phyloP scores from a whole-genome alignment of 2,888 invertebrate genomes.

The Amiota mariae region DNA sequence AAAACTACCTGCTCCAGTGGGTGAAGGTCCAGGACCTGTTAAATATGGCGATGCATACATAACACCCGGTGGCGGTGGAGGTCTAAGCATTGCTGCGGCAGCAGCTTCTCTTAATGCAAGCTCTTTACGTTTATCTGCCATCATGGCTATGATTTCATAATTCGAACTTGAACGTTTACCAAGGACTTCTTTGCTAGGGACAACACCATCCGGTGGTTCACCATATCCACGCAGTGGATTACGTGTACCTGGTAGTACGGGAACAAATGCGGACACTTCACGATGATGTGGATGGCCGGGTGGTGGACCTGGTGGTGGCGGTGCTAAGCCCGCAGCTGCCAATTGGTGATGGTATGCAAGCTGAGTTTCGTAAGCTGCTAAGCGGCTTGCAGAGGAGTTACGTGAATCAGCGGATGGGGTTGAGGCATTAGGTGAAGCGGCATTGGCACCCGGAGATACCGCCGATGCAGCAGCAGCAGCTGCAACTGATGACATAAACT shows the following conservation, averaged over 20 bases:
- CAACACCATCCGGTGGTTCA: conserved; percentile 65
- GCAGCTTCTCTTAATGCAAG: conserved; percentile 83
- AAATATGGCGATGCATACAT: conserved; percentile 79
- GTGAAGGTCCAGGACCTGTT: conserved; percentile 79
- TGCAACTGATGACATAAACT: conserved; percentile 76
- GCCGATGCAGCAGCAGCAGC: conserved; percentile 55
- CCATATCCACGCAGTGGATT: conserved; percentile 77
- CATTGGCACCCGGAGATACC: conserved; percentile 56
- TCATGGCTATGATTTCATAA: conserved; percentile 91
- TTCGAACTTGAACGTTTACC: conserved; percentile 75
- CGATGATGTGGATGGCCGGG: conserved; percentile 76
- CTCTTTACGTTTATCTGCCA: conserved; percentile 91
- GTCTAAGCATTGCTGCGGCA: conserved; percentile 80
- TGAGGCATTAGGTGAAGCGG: conserved; percentile 42
- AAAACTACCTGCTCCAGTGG: conserved; percentile 77
- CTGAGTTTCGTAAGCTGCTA: conserved; percentile 77
- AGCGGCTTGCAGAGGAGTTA: conserved; percentile 72
- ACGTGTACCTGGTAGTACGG: conserved; percentile 86
- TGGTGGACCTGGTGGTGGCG: conserved; percentile 50
- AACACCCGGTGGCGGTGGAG: conserved; percentile 77
- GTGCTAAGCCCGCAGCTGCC: conserved; percentile 66
- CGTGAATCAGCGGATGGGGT: conserved; percentile 50
- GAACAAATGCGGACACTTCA: conserved; percentile 89
- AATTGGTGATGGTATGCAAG: conserved; percentile 81
- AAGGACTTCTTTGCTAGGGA: conserved; percentile 77